Evolutionary conservation across 2,888 invertebrate genomes (phyloP).

Genomic region (Arge pagana): DNA sequence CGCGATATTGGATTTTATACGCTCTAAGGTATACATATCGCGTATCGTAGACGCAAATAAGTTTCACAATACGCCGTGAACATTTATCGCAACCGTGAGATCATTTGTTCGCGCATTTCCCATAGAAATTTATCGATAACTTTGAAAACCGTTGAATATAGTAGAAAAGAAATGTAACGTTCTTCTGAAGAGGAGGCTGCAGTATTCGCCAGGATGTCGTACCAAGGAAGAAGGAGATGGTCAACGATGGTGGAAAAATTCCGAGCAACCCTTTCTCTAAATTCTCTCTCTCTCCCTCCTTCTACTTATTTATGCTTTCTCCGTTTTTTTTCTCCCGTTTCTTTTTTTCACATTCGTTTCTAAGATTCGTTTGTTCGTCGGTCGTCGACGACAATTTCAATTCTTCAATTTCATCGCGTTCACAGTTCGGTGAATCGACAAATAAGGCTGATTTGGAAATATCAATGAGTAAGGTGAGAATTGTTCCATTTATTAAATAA

Average conservation of each 20-base stretch:
- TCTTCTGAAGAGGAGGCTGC: conserved; percentile 19
- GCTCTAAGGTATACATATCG: conserved; percentile 1
- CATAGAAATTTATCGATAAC: conserved; percentile 13
- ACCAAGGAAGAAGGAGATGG: too few species aligned
- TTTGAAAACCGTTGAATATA: conserved; percentile 7
- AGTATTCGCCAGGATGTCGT: too few species aligned
- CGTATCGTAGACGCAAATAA: conserved; percentile 10
- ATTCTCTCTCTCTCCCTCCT: not conserved
- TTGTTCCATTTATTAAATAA: conserved; percentile 18
- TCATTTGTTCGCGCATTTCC: conserved; percentile 18
- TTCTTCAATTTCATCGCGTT: not conserved
- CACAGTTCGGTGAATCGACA: too few species aligned
- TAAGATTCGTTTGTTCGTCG: not conserved
- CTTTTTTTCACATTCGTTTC: conserved; percentile 10
- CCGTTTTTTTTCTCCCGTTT: conserved; percentile 11
- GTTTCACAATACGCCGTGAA: conserved; percentile 17
- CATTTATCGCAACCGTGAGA: conserved; percentile 19
- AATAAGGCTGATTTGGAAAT: conserved; percentile 13
- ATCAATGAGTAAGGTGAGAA: conserved; percentile 16
- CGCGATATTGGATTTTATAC: conserved; percentile 15
- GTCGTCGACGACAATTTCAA: not conserved
- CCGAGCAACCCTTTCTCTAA: too few species aligned
- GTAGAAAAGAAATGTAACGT: too few species aligned
- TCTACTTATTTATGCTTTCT: conserved; percentile 1
- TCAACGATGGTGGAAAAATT: too few species aligned